phyloP scores from a whole-genome alignment of 35 echinoderm and acorn worm genomes.

The Hemicentrotus pulcherrimus region DNA sequence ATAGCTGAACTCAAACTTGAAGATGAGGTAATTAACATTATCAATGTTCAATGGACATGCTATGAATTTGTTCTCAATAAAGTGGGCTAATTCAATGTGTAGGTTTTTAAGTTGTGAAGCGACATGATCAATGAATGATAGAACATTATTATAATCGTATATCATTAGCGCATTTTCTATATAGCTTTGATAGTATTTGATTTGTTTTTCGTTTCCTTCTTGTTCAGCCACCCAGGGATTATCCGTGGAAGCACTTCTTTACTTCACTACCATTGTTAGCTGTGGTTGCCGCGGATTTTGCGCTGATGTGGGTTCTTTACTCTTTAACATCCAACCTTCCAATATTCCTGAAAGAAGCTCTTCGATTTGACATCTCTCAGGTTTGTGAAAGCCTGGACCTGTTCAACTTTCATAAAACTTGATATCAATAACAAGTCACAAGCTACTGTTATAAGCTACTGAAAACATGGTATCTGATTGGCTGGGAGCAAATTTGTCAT shows the following conservation, averaged over 20 bases:
- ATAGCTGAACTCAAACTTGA: background rate
- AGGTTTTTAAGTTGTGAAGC: background rate
- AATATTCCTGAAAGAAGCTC: constrained; percentile 36
- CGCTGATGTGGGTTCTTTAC: constrained; percentile 14
- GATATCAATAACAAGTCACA: too few relatives aligned
- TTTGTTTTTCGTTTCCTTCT: background rate
- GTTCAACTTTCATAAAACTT: too few relatives aligned
- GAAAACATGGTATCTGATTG: too few relatives aligned
- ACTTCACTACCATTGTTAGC: constrained; percentile 6
- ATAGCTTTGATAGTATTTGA: too few relatives aligned
- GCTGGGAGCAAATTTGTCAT: too few relatives aligned
- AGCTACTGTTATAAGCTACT: too few relatives aligned
- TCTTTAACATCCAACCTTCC: background rate
- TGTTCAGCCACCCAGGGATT: background rate
- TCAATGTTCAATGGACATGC: too few relatives aligned
- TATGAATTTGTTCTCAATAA: too few relatives aligned
- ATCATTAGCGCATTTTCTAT: too few relatives aligned
- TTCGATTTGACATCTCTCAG: constrained; percentile 12
- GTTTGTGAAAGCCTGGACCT: background rate
- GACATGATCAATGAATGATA: background rate
- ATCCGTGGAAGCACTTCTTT: background rate
- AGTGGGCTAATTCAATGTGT: background rate
- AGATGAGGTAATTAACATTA: background rate
- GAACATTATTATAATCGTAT: too few relatives aligned
- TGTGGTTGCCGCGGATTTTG: background rate